These are phyloP conservation scores for Hydrozoanthus tunicans DNA, from an alignment of 64 coral and sea anemone genomes.

Conservation along the genomic window DNA sequence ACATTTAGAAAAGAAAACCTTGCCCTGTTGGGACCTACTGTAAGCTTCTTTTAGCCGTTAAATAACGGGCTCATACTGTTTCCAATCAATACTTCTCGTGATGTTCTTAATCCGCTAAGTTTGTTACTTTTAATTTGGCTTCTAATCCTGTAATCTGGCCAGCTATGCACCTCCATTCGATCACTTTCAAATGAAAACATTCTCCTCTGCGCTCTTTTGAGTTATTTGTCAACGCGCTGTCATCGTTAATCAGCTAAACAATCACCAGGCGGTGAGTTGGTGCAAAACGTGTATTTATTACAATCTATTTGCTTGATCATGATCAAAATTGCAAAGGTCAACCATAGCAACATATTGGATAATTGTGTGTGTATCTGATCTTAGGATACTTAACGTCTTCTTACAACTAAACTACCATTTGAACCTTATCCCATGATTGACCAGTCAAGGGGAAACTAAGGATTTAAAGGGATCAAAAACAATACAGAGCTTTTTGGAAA, in stretches of 20 bases:
- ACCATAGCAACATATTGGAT: background rate
- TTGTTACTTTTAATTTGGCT: background rate
- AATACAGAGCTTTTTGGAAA: too few species aligned
- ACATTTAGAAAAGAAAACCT: too few species aligned
- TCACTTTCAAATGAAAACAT: background rate
- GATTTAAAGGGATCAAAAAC: too few species aligned
- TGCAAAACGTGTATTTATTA: background rate
- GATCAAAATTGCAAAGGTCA: slow-evolving; percentile 28
- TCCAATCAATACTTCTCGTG: too few species aligned
- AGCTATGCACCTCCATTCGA: background rate
- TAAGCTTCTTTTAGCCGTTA: too few species aligned
- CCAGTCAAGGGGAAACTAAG: background rate
- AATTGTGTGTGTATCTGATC: slow-evolving; percentile 27
- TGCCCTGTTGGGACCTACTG: too few species aligned
- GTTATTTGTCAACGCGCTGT: background rate
- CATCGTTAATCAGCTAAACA: background rate
- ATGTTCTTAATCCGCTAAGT: background rate
- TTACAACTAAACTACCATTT: background rate
- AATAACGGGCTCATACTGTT: too few species aligned
- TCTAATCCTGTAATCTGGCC: background rate
- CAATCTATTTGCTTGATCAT: background rate
- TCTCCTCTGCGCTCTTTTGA: background rate
- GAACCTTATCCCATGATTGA: background rate
- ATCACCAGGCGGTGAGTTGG: slow-evolving; percentile 5
- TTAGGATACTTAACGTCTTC: background rate